Conservation (phyloP, 2,888 invertebrate genomes). For the Stenichneumon culpator region DNA sequence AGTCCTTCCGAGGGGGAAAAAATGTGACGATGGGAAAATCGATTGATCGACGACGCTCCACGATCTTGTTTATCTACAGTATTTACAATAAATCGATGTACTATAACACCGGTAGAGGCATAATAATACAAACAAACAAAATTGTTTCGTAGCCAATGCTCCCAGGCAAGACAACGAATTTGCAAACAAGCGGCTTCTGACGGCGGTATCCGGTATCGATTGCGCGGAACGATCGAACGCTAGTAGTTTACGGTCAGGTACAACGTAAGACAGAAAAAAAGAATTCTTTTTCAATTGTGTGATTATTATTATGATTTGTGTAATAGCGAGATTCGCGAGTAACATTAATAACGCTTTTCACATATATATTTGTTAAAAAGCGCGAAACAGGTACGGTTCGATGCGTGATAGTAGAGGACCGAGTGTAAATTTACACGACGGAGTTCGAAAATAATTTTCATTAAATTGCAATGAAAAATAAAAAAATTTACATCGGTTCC, state of each 20-base stretch:
- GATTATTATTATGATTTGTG: slow-evolving; percentile 24
- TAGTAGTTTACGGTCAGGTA: slow-evolving; percentile 52
- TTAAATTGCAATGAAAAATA: background rate
- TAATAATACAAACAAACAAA: background rate
- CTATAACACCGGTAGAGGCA: background rate
- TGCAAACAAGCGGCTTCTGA: slow-evolving; percentile 17
- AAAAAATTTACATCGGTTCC: slow-evolving; percentile 9
- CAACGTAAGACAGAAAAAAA: slow-evolving; percentile 11
- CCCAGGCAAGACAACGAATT: slow-evolving; percentile 1
- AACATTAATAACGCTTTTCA: slow-evolving; percentile 2
- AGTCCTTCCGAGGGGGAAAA: background rate
- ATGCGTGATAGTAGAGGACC: slow-evolving; percentile 22
- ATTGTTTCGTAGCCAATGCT: background rate
- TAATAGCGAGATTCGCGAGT: slow-evolving; percentile 30
- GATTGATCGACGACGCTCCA: slow-evolving; percentile 67
- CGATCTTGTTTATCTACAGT: slow-evolving; percentile 76
- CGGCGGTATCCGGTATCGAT: background rate
- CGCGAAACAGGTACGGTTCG: slow-evolving; percentile 27
- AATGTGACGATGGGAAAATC: background rate
- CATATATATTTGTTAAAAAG: slow-evolving; percentile 14
- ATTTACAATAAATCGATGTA: slow-evolving; percentile 71
- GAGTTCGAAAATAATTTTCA: background rate
- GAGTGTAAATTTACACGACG: background rate
- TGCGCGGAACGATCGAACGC: slow-evolving; percentile 40
- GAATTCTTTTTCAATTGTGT: background rate